Conservation (phyloP, 2,797 vertebrate genomes). For the Aphelocoma californica region DNA sequence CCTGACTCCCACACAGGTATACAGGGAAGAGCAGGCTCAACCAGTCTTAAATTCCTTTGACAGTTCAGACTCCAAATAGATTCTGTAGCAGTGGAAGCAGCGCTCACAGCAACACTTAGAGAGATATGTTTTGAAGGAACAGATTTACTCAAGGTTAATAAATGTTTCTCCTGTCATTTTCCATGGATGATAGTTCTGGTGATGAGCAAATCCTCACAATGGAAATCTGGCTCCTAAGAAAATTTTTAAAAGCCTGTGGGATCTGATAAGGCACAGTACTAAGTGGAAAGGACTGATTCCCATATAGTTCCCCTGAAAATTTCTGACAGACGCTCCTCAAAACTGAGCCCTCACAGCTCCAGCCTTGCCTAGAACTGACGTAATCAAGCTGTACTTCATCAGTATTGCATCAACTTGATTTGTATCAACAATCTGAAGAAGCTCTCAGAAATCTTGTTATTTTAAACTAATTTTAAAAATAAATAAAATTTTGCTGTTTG, state of each 20-base stretch:
- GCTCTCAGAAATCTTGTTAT: not conserved
- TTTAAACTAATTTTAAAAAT: not conserved
- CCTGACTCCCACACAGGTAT: conserved; percentile 53
- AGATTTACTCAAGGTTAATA: not conserved
- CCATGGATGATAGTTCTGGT: not conserved
- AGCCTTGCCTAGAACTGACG: not conserved
- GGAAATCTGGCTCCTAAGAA: not conserved
- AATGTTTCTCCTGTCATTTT: not conserved
- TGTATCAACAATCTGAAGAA: not conserved
- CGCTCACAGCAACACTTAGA: not conserved
- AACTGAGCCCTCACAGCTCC: not conserved
- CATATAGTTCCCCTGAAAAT: not conserved
- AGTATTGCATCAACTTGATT: not conserved
- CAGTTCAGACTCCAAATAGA: conserved; percentile 32
- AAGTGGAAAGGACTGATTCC: not conserved
- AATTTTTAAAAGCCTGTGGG: not conserved
- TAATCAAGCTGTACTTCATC: not conserved
- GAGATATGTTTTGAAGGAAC: not conserved
- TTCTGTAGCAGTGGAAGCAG: not conserved
- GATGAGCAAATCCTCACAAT: not conserved
- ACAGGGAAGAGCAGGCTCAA: conserved; percentile 56
- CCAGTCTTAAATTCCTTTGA: conserved; percentile 56
- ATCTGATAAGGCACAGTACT: not conserved
- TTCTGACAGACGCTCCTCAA: not conserved
- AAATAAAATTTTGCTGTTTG: not conserved